Conservation (phyloP, 2,888 invertebrate species). For the Eupithecia tripunctaria region DNA sequence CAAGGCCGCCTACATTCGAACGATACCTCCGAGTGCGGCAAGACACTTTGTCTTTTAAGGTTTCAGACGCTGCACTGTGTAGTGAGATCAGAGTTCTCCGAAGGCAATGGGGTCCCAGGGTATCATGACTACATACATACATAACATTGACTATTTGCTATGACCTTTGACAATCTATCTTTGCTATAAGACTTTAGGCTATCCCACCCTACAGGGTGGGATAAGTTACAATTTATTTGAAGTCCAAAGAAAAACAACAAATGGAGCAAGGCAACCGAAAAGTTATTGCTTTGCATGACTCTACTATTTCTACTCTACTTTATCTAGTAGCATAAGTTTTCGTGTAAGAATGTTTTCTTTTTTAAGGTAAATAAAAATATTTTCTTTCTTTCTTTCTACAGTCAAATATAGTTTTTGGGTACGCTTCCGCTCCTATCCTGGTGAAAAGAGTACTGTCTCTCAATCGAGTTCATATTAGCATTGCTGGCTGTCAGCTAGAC, state of each 20-base stretch:
- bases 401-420: not conserved
- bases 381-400: no score
- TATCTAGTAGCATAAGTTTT: no score
- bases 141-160: no score
- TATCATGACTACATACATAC: no score
- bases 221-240: not conserved
- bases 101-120: not conserved
- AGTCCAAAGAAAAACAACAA: not conserved
- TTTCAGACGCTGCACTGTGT: not conserved
- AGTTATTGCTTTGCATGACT: not conserved
- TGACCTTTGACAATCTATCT: not conserved
- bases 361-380: no score
- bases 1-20: constrained; percentile 79
- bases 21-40: constrained; percentile 52
- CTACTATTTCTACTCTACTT: no score
- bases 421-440: not conserved
- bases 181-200: not conserved
- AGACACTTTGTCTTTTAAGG: constrained; percentile 23
- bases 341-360: no score
- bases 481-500: not conserved
- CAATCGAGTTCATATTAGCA: not conserved
- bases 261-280: not conserved
- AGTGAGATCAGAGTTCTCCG: not conserved
- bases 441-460: not conserved
- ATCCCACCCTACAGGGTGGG: no score